Conservation (phyloP, 2,888 invertebrate genomes). For the Gisinianus flammeolus region DNA sequence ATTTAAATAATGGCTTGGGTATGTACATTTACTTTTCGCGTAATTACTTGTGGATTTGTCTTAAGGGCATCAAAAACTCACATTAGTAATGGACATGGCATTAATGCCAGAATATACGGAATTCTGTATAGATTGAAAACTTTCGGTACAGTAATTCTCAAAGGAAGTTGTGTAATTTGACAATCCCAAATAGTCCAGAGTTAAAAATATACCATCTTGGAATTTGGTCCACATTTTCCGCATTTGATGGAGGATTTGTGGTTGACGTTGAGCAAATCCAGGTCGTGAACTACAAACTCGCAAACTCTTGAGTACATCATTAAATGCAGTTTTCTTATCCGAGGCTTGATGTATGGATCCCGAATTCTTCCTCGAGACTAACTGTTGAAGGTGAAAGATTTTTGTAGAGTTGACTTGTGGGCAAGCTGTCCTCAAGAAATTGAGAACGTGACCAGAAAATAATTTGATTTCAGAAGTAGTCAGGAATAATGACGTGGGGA, state of each 20-base stretch:
- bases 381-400: background rate
- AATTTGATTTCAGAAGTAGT: background rate
- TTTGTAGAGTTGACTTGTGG: background rate
- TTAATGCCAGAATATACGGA: background rate
- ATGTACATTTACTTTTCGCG: background rate
- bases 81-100: background rate
- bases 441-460: slow-evolving; percentile 1
- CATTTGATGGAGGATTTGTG: background rate
- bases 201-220: background rate
- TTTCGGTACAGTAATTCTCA: background rate
- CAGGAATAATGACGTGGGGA: background rate
- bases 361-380: background rate
- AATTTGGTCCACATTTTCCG: background rate
- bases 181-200: background rate
- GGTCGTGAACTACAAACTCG: background rate
- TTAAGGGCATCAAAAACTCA: too few relatives aligned
- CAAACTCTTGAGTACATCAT: background rate
- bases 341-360: background rate
- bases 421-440: background rate
- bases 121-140: too few relatives aligned
- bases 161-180: background rate
- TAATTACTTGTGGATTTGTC: background rate
- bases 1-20: too few relatives aligned
- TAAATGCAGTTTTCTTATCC: slow-evolving; percentile 12
- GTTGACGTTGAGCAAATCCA: background rate